These are phyloP conservation scores for Zosterops japonicus DNA, from an alignment of 2,113 vertebrate genomes.

Conservation along the genomic window DNA sequence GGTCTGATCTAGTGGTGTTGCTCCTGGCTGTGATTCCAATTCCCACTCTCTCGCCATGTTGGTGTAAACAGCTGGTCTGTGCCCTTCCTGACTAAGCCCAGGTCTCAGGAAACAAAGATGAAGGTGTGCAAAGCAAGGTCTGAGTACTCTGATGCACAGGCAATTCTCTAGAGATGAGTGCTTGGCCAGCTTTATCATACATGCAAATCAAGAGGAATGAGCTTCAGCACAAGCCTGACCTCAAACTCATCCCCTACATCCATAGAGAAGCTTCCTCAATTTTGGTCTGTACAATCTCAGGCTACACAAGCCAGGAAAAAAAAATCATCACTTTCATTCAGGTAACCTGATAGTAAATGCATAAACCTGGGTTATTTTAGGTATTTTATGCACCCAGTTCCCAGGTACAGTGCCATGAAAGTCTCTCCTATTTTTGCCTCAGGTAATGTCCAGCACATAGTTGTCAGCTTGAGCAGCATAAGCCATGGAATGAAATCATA, in stretches of 20 bases:
- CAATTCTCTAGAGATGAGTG: not conserved
- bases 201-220: not conserved
- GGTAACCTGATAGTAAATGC: not conserved
- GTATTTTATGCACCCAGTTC: not conserved
- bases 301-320: not conserved
- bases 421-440: not conserved
- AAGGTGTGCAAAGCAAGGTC: not conserved
- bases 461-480: not conserved
- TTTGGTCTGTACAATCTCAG: not conserved
- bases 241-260: not conserved
- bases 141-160: rapidly evolving
- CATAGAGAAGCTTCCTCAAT: not conserved
- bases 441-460: not conserved
- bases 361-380: not conserved
- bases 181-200: not conserved
- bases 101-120: not conserved
- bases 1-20: not conserved
- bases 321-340: not conserved
- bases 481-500: not conserved
- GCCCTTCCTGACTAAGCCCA: not conserved
- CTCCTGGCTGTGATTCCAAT: not conserved
- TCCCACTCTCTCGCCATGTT: not conserved
- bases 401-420: not conserved
- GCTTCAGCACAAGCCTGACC: not conserved
- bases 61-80: not conserved